A percentile compares a stretch with the other conserved stretches of the same genome.
phyloP scores from a whole-genome alignment of 2,888 invertebrate genomes.

The Tinea semifulvella region DNA sequence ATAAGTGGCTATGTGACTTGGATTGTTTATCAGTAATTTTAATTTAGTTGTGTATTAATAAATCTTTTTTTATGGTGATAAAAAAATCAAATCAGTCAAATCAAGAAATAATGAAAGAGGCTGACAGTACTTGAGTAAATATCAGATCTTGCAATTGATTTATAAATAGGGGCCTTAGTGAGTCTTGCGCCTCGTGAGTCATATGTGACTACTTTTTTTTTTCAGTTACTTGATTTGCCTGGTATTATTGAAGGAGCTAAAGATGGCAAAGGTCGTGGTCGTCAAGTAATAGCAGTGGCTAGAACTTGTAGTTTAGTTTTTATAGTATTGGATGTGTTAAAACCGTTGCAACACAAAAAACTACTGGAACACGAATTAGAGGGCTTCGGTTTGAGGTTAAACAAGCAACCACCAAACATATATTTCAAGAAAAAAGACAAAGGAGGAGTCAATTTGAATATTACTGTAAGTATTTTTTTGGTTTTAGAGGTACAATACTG shows the following conservation, averaged over 20 bases:
- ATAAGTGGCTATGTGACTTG: too few relatives aligned
- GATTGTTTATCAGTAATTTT: too few relatives aligned
- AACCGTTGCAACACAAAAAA: slow-evolving; percentile 96
- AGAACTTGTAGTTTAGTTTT: slow-evolving; percentile 98
- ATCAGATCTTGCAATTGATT: too few relatives aligned
- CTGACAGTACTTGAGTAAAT: too few relatives aligned
- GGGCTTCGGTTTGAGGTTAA: slow-evolving; percentile 96
- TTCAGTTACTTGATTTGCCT: slow-evolving; percentile 94
- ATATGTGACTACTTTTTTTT: too few relatives aligned
- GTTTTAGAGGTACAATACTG: too few relatives aligned
- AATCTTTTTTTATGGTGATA: too few relatives aligned
- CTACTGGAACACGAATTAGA: slow-evolving; percentile 98
- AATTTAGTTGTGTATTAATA: too few relatives aligned
- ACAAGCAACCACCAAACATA: slow-evolving; percentile 97
- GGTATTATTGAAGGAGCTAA: slow-evolving; percentile 99
- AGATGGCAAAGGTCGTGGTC: slow-evolving; percentile 98
- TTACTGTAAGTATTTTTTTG: slow-evolving; percentile 81
- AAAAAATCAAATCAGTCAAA: too few relatives aligned
- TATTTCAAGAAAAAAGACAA: slow-evolving; percentile 97
- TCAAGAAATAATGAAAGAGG: too few relatives aligned
- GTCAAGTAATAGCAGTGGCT: slow-evolving; percentile 99
- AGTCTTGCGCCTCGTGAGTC: too few relatives aligned
- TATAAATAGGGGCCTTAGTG: too few relatives aligned
- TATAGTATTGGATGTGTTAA: slow-evolving; percentile 96
- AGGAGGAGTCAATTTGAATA: slow-evolving; percentile 96